Evolutionary conservation across 1,140 invertebrate species (phyloP), one percentile per base, ranked within the genome.

Genomic region (Zaprionus ghesquierei): DNA sequence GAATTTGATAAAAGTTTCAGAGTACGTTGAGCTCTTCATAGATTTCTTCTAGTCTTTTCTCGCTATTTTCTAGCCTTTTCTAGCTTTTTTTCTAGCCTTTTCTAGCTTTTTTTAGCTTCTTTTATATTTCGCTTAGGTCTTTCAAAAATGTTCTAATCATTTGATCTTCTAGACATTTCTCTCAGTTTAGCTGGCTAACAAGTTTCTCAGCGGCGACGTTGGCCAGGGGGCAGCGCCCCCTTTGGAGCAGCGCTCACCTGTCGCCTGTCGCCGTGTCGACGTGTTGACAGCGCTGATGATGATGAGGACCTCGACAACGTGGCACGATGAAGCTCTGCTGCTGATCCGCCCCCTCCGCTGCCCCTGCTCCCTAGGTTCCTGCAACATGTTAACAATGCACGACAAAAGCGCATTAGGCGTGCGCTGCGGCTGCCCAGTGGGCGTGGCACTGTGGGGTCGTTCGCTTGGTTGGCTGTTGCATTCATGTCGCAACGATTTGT

Each of bases 351-450:
- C 35, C 35, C n/a, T 15, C 5, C 35, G 0, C 31, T 10, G 1
- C 31, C 10, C 4, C 9, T 18, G 18, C 41, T 2, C 3, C 18
- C n/a, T n/a, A n/a, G n/a, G n/a, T n/a, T n/a, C n/a, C 41, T 20
- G 41, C 41, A 22, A 10, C 69, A 50, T 81, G 81, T 77, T 80
- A 86, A 85, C 81, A 85, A 78, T 85, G 82, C 75, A 78, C 82
- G 68, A 87, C 81, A 86, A 86, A 86, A 87, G 79, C 81, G 81
- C 82, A 86, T 86, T 86, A 86, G 79, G 77, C 46, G 49, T 73
- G 73, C 46, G 49, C 68, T 46, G 70, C 35, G 55, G 64, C 70
- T 66, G 79, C 53, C 79, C 72, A 78, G 66, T 64, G 62, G 65
- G 69, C 31, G 29, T 54, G 31, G 58, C 20, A 29, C 13, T 20